Base-by-base conservation (phyloP, 2,113 vertebrate species). In the Prochilodus magdalenae region DNA sequence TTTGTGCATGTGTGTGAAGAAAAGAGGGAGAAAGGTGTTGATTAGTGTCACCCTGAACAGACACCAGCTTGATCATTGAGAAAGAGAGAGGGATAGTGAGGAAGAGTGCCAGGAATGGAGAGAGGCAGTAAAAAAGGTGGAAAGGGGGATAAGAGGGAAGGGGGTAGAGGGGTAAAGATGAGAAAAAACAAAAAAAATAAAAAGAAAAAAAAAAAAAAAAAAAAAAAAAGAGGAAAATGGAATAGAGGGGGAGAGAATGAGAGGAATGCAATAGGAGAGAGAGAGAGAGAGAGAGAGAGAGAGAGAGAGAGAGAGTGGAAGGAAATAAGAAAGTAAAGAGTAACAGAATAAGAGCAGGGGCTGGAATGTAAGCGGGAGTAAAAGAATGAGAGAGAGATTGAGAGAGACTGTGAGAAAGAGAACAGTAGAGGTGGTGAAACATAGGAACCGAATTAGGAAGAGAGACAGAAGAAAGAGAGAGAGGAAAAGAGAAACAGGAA, bases 11-110 rank as follows among this genome's bases (percentile, higher is more conserved):
- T 85, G 79, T 86, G 67, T 22, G 70, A 85, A 86, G 85, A 88
- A 82, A 89, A 86, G 85, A 89, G 84, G 67, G 83, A 81, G 85
- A 87, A 89, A 82, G 91, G 88, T 93, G 91, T 92, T 93, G 93
- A 93, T 93, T 93, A 93, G 87, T 89, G 85, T 84, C 85, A 83
- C 84, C 57, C 90, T 90, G 70, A 74, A 84, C 75, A 89, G 86
- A 84, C 83, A 83, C 87, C 88, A 83, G 87, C 83, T 77, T 84
- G 84, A 77, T 82, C 84, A 60, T 55, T 4, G 82, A 88, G 82
- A 75, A 81, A 76, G 70, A 81, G 76, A 69, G 79, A 85, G 53
- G 6, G 20, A 57, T 3, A n/a, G 53, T 1, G 53, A 57, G 12
- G 53, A 7, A 36, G 36, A 7, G 7, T n/a, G n/a, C n/a, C 3